Evolutionary conservation across 1,140 invertebrate genomes (phyloP), one percentile per base, ranked within the genome.

Genomic region (Sesamia nonagrioides): DNA sequence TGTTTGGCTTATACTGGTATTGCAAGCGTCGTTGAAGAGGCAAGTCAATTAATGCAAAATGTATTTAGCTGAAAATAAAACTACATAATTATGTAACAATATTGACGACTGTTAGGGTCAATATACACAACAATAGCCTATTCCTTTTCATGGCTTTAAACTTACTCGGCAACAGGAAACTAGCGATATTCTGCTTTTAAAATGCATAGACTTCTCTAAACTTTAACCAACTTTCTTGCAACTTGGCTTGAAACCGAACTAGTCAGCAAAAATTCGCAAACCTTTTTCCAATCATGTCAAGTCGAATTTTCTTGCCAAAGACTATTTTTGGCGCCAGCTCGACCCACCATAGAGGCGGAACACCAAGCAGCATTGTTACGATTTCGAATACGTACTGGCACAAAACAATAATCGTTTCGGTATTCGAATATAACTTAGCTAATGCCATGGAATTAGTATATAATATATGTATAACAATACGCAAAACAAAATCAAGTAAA

Each of bases 281-380:
- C 61, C 15, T 42, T 18, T 75, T 45, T 63, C 40, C 6, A 18
- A 66, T 66, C 40, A 37, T 27, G 21, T 33, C 58, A 58, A 75
- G 40, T 35, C 58, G 52, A 17, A 27, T 60, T 73, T 58, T 50
- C 56, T 61, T 50, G 73, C 73, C 73, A 75, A 63, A 45, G 9
- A 27, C 9, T 7, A 50, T 61, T 48, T 58, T 17, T 58, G 13
- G 45, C 11, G 68, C 35, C 54, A 60, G 52, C 3, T 33, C 11
- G 37, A 60, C n/a, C 40, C 15, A 40, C 35, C 68, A 54, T 35
- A 75, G 0, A 37, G 17, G 40, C 5, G 6, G 21, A 58, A 58
- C 21, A 27, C 18, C 54, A 27, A 21, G 5, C 11, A 54, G 8
- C 42, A 11, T 13, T 2, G 7, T 45, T 45, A n/a, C 8, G 6